Base-by-base conservation (phyloP, 2,113 vertebrate species). In the Danio rerio region DNA sequence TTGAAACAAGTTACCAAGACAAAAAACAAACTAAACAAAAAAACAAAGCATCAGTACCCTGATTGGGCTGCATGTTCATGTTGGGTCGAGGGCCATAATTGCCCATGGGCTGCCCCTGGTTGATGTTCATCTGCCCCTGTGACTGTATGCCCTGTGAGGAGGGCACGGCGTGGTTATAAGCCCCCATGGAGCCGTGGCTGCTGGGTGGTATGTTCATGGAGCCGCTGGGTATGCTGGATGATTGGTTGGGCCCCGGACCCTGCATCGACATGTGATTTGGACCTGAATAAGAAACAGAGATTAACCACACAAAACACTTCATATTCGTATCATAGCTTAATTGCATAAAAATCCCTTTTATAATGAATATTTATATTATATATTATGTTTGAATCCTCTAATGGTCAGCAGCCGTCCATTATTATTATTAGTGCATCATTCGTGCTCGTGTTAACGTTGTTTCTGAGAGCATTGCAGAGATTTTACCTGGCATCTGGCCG, bases 191-290 rank as follows among this genome's bases (percentile, higher is more conserved):
- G 59, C 96, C 95, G 53, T 99, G 97, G 92, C 94, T 96, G 91
- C 93, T 97, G 73, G 98, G 95, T 91, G 97, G 95, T 91, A 99
- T 98, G 89, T 95, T 97, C 94, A 99, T 97, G 50, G 97, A 94
- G 90, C 93, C 96, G 84, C 94, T 96, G 2, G 96, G 94, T 94
- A 99, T 97, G 87, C 90, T 98, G 12, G 98, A 96, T 53, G 97
- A 95, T 61, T 98, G 98, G 93, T 91, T 98, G 69, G 98, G 96
- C 87, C 96, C 97, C 43, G 97, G 97, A 89, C 97, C 97, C 93
- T 98, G 98, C 95, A 99, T 96, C 91, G 97, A 95, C 94, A 99
- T 97, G 84, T 99, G 98, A 91, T 98, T 99, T 59, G 97, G 96
- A 61, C 97, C 98, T 99, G 90, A 65, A 85, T 88, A 92, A 93